These are phyloP conservation scores for Artibeus lituratus DNA, from an alignment of 2,797 vertebrate genomes.

Conservation along the genomic window DNA sequence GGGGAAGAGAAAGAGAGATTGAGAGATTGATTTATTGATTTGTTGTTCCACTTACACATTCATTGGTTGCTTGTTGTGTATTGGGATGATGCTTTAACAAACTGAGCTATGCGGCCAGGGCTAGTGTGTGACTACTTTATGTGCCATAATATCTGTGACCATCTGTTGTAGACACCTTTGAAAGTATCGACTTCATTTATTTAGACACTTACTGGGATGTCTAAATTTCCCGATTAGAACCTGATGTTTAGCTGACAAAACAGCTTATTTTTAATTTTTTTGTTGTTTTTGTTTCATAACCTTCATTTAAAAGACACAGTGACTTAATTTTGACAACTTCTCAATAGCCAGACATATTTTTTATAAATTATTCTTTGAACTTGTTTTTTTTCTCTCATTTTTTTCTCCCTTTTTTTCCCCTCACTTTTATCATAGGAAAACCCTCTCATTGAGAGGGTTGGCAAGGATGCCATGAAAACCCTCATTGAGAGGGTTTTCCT, in stretches of 20 bases:
- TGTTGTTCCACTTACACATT: not conserved
- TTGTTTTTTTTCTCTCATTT: not conserved
- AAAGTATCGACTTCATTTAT: conserved; percentile 29
- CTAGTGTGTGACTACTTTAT: not conserved
- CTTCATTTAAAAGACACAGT: conserved; percentile 15
- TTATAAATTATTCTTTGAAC: conserved; percentile 44
- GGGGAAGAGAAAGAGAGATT: too few species aligned
- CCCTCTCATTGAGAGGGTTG: too few species aligned
- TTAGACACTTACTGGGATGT: not conserved
- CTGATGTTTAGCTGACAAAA: not conserved
- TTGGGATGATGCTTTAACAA: not conserved
- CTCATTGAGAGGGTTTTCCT: not conserved
- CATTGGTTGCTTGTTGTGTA: not conserved
- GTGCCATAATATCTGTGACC: not conserved
- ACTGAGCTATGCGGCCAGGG: not conserved
- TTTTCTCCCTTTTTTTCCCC: too few species aligned
- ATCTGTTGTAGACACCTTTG: not conserved
- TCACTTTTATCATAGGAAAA: too few species aligned
- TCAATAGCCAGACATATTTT: conserved; percentile 38
- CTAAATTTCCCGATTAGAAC: conserved; percentile 27
- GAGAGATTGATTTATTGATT: not conserved
- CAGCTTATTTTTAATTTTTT: not conserved
- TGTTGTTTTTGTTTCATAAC: not conserved
- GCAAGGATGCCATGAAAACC: too few species aligned
- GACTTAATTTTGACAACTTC: not conserved